Conservation (phyloP, 1,140 invertebrate genomes). For the Sitophilus oryzae region DNA sequence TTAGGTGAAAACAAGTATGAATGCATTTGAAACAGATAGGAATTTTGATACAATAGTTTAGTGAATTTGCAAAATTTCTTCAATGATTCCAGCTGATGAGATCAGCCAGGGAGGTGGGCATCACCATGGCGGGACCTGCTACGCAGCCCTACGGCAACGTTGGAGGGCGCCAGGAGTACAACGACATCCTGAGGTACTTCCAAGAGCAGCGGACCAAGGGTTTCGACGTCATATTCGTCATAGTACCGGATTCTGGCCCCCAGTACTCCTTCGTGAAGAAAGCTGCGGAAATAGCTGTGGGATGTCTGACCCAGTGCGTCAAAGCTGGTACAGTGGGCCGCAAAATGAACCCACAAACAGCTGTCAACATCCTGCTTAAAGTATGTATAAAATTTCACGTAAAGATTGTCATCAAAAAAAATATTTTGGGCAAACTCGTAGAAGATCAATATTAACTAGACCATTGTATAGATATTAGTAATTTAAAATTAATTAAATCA, state of each 20-base stretch:
- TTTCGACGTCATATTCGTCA: constrained; percentile 50
- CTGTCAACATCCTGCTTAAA: constrained; percentile 75
- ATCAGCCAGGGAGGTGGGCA: constrained; percentile 14
- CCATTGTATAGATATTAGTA: too few species aligned
- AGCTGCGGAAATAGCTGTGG: constrained; percentile 64
- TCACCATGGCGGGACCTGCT: constrained; percentile 16
- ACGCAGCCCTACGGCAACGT: constrained; percentile 18
- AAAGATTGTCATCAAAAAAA: background rate
- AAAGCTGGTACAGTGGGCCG: constrained; percentile 52
- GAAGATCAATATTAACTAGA: too few species aligned
- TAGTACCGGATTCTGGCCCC: constrained; percentile 45
- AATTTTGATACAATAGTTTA: too few species aligned
- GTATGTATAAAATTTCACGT: constrained; percentile 63
- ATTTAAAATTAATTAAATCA: too few species aligned
- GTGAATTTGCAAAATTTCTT: background rate
- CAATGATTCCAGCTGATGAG: constrained; percentile 26
- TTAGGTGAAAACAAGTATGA: too few species aligned
- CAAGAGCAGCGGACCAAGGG: constrained; percentile 24
- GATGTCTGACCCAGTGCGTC: constrained; percentile 78
- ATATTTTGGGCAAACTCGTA: too few species aligned
- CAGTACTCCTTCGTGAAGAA: constrained; percentile 59
- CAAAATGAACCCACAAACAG: constrained; percentile 47
- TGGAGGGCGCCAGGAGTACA: constrained; percentile 3
- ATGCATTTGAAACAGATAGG: too few species aligned
- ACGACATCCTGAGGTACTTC: constrained; percentile 24